Base-by-base conservation (phyloP, 2,113 vertebrate species). In the Ramphastos sulfuratus region DNA sequence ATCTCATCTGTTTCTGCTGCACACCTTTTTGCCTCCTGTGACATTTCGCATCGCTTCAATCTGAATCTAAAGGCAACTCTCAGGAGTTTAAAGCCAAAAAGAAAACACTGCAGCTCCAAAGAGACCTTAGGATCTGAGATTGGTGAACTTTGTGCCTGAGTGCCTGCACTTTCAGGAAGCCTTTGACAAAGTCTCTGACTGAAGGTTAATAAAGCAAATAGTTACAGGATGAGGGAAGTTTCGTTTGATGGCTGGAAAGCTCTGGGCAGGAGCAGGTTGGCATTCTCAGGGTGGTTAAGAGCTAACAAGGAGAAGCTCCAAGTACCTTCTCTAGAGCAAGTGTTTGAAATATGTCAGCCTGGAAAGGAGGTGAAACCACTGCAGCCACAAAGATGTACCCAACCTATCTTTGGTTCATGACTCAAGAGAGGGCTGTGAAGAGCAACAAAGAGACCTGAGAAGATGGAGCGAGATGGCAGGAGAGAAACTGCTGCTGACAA, bases 1-100 rank as follows among this genome's bases (percentile, higher is more conserved):
- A 96, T 96, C 96, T 96, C 93, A 94, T 94, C 92, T 94, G 71
- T 82, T 91, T 95, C 42, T 89, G 54, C 82, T 72, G 56, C 48
- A 67, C 73, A 60, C 80, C 69, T 92, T 87, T 81, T 92, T 92
- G 73, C 61, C 78, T 91, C 55, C 67, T 85, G 54, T 87, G 82
- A 81, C 83, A 88, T 74, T 92, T 91, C 87, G 30, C 35, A n/a
- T 79, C 2, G 10, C 48, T 93, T 87, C 79, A 18, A 46, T 87
- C 77, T 94, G 72, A 83, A 80, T 85, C 35, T 48, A 63, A 92
- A 89, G 65, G 58, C 72, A 91, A 78, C 23, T 64, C 48, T 24
- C 5, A 42, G 35, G 46, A 48, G 16, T 85, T 86, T 73, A 86
- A 90, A 88, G 46, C 21, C 86, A 86, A 65, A 90, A 88, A 55